Evolutionary conservation across 1,140 invertebrate genomes (phyloP).

Genomic region (Drosophila sp.): DNA sequence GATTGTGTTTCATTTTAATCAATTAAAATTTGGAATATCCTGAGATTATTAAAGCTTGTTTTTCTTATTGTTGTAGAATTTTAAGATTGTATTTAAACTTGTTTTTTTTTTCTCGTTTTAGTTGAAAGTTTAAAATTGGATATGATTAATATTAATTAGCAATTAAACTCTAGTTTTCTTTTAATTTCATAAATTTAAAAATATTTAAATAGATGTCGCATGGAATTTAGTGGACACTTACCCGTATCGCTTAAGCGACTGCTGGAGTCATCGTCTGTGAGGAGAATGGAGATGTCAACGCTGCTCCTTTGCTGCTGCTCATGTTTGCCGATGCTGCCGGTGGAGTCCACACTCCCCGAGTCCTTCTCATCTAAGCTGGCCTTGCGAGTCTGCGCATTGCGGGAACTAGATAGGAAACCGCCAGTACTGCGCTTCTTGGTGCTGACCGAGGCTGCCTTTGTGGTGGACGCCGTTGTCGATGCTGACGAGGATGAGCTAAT

Average conservation of each 20-base stretch:
- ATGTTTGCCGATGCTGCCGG: conserved; percentile 20
- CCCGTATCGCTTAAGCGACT: conserved; percentile 78
- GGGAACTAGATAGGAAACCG: conserved; percentile 43
- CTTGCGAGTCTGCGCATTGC: conserved; percentile 59
- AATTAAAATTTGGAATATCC: too few species aligned
- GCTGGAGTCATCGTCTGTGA: conserved; percentile 81
- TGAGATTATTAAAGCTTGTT: too few species aligned
- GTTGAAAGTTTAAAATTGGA: too few species aligned
- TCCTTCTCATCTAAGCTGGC: conserved; percentile 80
- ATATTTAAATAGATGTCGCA: too few species aligned
- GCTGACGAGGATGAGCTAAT: conserved; percentile 36
- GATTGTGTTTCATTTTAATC: too few species aligned
- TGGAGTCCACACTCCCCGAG: conserved; percentile 68
- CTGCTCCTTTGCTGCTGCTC: conserved; percentile 68
- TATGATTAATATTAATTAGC: too few species aligned
- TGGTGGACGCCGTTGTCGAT: conserved; percentile 11
- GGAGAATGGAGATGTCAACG: conserved; percentile 76
- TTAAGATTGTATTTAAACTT: too few species aligned
- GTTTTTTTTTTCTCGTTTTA: too few species aligned
- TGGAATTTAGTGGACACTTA: conserved; percentile 36
- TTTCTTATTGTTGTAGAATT: too few species aligned
- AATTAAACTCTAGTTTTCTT: too few species aligned
- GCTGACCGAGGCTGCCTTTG: conserved; percentile 19
- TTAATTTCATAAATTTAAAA: too few species aligned
- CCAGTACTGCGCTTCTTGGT: conserved; percentile 59